Evolutionary conservation across 2,797 vertebrate species (phyloP), one percentile per base, ranked within the genome.

Genomic region (Streptopelia turtur): DNA sequence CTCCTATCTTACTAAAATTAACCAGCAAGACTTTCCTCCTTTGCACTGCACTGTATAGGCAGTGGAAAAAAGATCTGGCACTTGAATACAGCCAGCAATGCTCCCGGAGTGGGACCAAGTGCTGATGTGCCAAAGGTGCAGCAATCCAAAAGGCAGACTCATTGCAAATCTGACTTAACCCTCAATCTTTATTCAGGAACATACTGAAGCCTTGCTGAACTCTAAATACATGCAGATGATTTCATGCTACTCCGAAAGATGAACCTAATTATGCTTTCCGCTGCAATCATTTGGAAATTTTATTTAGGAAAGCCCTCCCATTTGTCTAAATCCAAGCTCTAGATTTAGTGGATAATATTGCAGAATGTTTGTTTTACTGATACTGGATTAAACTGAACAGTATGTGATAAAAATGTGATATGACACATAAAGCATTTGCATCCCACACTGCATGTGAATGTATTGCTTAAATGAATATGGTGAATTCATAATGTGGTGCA

Each of bases 151-250:
- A 78, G 89, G 24, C 43, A 55, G 50, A 70, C 78, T 71, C 37
- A 22, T 68, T 83, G 50, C 78, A 75, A 45, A 57, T 60, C 61
- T 90, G 64, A 68, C 43, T 90, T 77, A 80, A 8, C 55, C 49
- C 79, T 85, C 53, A 77, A 13, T 94, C 77, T 84, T 91, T 66
- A 68, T 89, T 80, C 68, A 84, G 71, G 16, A 8, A 80, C 90
- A 52, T 47, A 50, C 79, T 89, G 75, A 93, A 93, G 77, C 45
- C 63, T 77, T 80, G 60, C 70, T 83, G 75, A 94, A 84, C 80
- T 90, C 9, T 94, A 90, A 94, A 37, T 77, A 87, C 37, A 81
- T 89, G 82, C 92, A 93, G 91, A 94, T 94, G 84, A 93, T 69
- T 92, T 91, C 66, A 71, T 81, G 56, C 70, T 90, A 20, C 37